Conservation (phyloP, 2,888 invertebrate species). For the Temnothorax ravouxi region DNA sequence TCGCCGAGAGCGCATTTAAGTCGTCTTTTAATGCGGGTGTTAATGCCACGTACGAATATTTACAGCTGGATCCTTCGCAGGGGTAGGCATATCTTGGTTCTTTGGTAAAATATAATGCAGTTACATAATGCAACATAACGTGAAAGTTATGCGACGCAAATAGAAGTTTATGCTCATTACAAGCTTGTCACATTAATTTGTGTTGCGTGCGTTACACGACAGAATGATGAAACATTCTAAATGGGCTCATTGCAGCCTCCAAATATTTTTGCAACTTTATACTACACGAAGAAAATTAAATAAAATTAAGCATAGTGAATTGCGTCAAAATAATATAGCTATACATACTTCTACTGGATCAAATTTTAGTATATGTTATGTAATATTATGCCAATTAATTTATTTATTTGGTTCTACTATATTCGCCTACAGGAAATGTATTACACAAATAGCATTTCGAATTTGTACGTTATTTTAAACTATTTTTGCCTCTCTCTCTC, state of each 20-base stretch:
- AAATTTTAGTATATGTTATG: not conserved
- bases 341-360: not conserved
- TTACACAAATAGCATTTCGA: not conserved
- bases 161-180: slow-evolving; percentile 36
- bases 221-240: slow-evolving; percentile 22
- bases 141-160: slow-evolving; percentile 23
- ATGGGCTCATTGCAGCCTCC: not conserved
- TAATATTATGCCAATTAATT: not conserved
- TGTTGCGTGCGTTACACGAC: not conserved
- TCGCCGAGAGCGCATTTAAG: not conserved
- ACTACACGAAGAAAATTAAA: not conserved
- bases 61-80: slow-evolving; percentile 6
- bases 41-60: slow-evolving; percentile 19
- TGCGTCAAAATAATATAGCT: not conserved
- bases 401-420: not conserved
- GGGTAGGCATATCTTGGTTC: slow-evolving; percentile 2
- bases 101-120: slow-evolving; percentile 19
- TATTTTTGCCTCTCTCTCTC: not conserved
- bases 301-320: not conserved
- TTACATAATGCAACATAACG: slow-evolving; percentile 18
- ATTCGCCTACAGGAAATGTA: not conserved
- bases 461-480: not conserved
- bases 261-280: slow-evolving; percentile 34
- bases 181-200: slow-evolving; percentile 52
- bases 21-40: slow-evolving; percentile 8